Evolutionary conservation across 1,140 invertebrate species (phyloP).

Genomic region (Leptestheria dahalacensis): DNA sequence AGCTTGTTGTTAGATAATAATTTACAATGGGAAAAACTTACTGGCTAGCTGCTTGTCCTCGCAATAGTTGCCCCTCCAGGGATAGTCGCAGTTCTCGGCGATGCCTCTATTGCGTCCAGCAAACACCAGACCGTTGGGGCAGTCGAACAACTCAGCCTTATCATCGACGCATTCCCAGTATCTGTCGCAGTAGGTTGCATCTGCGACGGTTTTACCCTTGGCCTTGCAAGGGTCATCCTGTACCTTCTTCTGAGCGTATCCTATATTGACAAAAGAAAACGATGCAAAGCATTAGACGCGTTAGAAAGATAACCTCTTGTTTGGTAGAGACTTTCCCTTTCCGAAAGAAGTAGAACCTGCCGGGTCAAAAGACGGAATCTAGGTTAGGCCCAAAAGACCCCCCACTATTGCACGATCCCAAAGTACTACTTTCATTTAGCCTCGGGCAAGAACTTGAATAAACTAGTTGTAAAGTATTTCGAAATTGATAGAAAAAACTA

Average conservation of each 20-base stretch:
- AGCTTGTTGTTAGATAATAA: not conserved
- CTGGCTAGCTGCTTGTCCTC: constrained; percentile 55
- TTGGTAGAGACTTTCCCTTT: not conserved
- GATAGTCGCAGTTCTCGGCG: constrained; percentile 66
- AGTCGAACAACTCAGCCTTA: constrained; percentile 65
- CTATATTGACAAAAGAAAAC: not conserved
- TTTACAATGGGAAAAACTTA: constrained; percentile 28
- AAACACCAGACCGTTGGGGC: constrained; percentile 77
- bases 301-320: no score
- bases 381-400: no score
- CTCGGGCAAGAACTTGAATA: no score
- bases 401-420: no score
- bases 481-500: not conserved
- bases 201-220: constrained; percentile 52
- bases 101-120: constrained; percentile 71
- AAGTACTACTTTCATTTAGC: no score
- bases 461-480: no score
- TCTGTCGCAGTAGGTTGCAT: constrained; percentile 67
- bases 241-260: constrained; percentile 27
- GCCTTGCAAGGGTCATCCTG: constrained; percentile 60
- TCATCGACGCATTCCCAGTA: constrained; percentile 72
- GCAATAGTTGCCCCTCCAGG: constrained; percentile 74
- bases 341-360: not conserved
- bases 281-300: no score
- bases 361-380: not conserved